A percentile compares a stretch with the other conserved stretches of the same genome.
These are phyloP conservation scores for Loxodonta africana DNA, from an alignment of 2,113 vertebrate genomes.

Conservation along the genomic window DNA sequence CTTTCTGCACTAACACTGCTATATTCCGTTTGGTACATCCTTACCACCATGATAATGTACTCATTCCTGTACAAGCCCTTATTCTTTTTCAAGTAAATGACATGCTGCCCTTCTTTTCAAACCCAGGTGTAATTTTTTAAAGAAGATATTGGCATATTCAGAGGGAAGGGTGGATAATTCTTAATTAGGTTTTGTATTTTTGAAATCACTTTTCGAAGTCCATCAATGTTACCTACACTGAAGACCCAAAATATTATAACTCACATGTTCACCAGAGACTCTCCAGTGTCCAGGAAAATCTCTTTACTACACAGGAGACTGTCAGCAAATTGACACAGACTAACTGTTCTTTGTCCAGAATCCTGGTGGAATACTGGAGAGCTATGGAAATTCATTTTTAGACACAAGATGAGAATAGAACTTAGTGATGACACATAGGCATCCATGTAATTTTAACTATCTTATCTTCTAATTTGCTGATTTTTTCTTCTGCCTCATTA, in stretches of 20 bases:
- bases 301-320: conserved; percentile 72
- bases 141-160: conserved; percentile 1
- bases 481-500: background rate
- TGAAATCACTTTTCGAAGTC: conserved; percentile 57
- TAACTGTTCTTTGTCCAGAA: conserved; percentile 61
- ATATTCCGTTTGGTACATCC: background rate
- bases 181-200: conserved; percentile 30
- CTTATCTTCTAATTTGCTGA: background rate
- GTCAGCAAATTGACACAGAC: conserved; percentile 73
- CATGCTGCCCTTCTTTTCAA: conserved; percentile 37
- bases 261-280: background rate
- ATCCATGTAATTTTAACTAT: conserved; percentile 38
- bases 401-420: conserved; percentile 80
- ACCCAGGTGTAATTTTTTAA: background rate
- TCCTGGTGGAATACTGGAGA: conserved; percentile 44
- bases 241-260: conserved; percentile 49
- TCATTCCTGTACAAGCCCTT: background rate
- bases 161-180: conserved; percentile 24
- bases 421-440: conserved; percentile 47
- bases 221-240: conserved; percentile 11
- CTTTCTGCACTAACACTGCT: conserved; percentile 38
- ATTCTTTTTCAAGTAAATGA: conserved; percentile 45
- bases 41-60: background rate
- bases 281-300: conserved; percentile 61
- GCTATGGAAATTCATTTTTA: conserved; percentile 81